These are phyloP conservation scores for Eubasilissa regina DNA, from an alignment of 1,140 invertebrate species.

Conservation along the genomic window DNA sequence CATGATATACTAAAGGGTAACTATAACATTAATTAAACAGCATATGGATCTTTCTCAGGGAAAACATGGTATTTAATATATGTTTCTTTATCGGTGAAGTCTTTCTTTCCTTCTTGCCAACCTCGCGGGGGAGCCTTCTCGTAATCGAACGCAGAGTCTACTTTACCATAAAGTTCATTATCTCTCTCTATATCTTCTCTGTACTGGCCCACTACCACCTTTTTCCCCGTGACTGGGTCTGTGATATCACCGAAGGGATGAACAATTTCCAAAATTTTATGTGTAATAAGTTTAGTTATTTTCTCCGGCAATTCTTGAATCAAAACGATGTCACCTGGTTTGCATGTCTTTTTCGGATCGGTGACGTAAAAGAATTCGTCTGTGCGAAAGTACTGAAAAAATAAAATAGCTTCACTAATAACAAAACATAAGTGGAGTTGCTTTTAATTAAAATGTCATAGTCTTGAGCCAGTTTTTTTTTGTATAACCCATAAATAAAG, in stretches of 20 bases:
- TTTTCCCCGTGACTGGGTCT: slow-evolving; percentile 88
- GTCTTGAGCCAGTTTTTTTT: neutral
- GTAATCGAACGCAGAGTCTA: slow-evolving; percentile 81
- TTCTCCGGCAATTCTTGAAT: slow-evolving; percentile 81
- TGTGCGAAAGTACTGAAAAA: slow-evolving; percentile 84
- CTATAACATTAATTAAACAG: slow-evolving; percentile 63
- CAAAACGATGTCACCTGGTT: slow-evolving; percentile 86
- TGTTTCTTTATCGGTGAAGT: slow-evolving; percentile 83
- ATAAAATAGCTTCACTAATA: slow-evolving; percentile 38
- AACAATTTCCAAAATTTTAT: slow-evolving; percentile 84
- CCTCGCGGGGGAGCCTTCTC: slow-evolving; percentile 84
- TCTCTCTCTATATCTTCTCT: slow-evolving; percentile 82
- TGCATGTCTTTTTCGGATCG: slow-evolving; percentile 84
- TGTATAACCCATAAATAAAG: neutral
- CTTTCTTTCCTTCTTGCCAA: slow-evolving; percentile 84
- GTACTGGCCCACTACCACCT: slow-evolving; percentile 80
- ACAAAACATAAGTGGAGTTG: too few relatives aligned
- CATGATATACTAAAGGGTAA: neutral
- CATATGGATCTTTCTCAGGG: slow-evolving; percentile 81
- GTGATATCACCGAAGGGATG: slow-evolving; percentile 87
- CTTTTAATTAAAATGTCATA: too few relatives aligned
- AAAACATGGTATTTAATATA: slow-evolving; percentile 84
- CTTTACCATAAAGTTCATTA: slow-evolving; percentile 81
- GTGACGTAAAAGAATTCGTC: slow-evolving; percentile 81
- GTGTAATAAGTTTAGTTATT: slow-evolving; percentile 83